Evolutionary conservation across 2,113 vertebrate species (phyloP).

Genomic region (Stercorarius parasiticus): DNA sequence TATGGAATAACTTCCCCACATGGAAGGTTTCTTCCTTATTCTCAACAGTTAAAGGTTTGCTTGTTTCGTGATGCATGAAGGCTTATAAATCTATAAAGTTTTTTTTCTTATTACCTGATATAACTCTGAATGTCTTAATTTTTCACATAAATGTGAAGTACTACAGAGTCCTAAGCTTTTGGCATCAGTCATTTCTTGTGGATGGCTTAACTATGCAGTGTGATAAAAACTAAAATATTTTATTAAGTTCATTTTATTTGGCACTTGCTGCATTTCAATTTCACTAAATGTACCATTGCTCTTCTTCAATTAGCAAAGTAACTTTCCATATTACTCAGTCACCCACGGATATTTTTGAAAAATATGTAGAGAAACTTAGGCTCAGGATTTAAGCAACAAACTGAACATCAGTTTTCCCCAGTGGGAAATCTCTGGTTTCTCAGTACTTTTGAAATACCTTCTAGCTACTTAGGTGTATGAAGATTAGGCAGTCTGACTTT

Average conservation of each 20-base stretch:
- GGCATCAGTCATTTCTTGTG: background rate
- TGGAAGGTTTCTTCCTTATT: background rate
- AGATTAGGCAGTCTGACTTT: background rate
- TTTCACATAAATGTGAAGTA: background rate
- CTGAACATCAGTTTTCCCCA: background rate
- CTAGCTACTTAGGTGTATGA: background rate
- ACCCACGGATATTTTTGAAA: background rate
- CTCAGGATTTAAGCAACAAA: background rate
- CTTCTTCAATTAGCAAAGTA: background rate
- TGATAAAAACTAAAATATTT: background rate
- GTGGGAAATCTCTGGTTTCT: background rate
- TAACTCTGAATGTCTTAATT: background rate
- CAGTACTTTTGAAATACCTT: background rate
- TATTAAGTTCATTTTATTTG: background rate
- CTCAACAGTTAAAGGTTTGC: background rate
- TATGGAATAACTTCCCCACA: background rate
- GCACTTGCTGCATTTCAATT: background rate
- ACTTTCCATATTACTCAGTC: background rate
- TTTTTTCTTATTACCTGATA: background rate
- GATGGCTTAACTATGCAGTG: background rate
- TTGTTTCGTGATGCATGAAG: background rate
- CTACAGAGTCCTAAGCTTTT: background rate
- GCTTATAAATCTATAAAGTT: background rate
- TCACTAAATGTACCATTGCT: background rate
- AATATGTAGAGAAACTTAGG: background rate